phyloP scores from a whole-genome alignment of 2,113 vertebrate genomes.

The Rhinogobius similis region DNA sequence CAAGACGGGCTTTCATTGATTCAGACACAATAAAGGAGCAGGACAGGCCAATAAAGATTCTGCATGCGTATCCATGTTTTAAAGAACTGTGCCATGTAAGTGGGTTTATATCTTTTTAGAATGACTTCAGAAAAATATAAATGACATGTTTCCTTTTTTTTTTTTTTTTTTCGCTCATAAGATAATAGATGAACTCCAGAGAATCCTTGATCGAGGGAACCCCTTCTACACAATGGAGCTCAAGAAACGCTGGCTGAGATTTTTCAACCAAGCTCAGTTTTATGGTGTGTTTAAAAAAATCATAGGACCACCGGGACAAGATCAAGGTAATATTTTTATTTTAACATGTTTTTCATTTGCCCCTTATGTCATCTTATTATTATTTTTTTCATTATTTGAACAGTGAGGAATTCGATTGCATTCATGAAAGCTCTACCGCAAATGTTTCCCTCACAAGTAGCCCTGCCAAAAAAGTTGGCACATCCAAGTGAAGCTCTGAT shows the following conservation, averaged over 20 bases:
- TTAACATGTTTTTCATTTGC: neutral
- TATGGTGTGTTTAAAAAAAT: slow-evolving; percentile 49
- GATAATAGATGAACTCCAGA: slow-evolving; percentile 39
- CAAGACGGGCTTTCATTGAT: slow-evolving; percentile 39
- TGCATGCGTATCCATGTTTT: slow-evolving; percentile 44
- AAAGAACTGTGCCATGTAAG: slow-evolving; percentile 45
- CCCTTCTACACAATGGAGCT: slow-evolving; percentile 25
- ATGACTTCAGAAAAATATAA: no score
- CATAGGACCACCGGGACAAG: slow-evolving; percentile 22
- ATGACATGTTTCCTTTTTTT: no score
- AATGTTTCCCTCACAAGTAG: neutral
- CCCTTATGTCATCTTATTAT: no score
- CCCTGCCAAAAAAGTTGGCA: neutral
- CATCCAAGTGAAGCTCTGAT: neutral
- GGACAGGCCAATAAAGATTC: slow-evolving; percentile 45
- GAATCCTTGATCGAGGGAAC: no score
- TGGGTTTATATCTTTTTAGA: slow-evolving; percentile 3
- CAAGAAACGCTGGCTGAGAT: slow-evolving; percentile 23
- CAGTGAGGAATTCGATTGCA: neutral
- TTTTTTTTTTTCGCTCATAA: no score
- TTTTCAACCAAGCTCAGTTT: slow-evolving; percentile 37
- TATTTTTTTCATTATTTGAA: neutral
- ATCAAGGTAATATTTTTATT: slow-evolving; percentile 31
- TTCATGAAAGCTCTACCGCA: neutral
- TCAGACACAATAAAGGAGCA: slow-evolving; percentile 34